Base-by-base conservation (phyloP, 2,113 vertebrate species). In the Hemiprocne comata region DNA sequence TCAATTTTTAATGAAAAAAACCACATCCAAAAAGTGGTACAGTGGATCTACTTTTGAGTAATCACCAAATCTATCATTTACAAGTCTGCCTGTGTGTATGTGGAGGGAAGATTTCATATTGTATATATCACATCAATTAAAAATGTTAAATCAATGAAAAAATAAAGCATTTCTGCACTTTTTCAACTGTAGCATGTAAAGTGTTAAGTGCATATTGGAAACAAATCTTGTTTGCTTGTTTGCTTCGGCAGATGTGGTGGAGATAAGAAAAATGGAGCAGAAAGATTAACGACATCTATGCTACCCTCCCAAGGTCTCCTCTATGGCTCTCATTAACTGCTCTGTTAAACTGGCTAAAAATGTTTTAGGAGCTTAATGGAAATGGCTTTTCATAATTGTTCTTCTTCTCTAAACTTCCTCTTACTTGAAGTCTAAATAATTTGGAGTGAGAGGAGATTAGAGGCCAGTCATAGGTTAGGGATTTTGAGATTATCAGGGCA, bases 391-490 rank as follows among this genome's bases (percentile, higher is more conserved):
- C 79, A 75, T 78, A 86, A 87, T 89, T 94, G 84, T 69, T 93
- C 42, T 38, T 71, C 66, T 60, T 88, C 82, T 84, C 77, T 89
- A 92, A 93, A 96, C 86, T 95, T 91, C 94, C 70, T 85, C 76
- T 92, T 72, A 69, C 61, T 93, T 72, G 72, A 78, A 94, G 70
- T 88, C 70, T 36, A 90, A 93, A 92, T 90, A 89, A 95, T 96
- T 72, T 80, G 62, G 92, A 94, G 66, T 75, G 88, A 94, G 93
- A 78, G 82, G 54, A 93, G 83, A 96, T 87, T 85, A 96, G 92
- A 97, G 40, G 57, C 61, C 21, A 93, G 48, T 71, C 92, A 89
- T 86, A 93, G 94, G 75, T 95, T 93, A 92, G 40, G 83, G 93
- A 92, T 93, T 94, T 95, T 84, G 80, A 84, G 85, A 87, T 78